These are phyloP conservation scores for Metalampra italica DNA, from an alignment of 2,888 invertebrate genomes.

Conservation along the genomic window DNA sequence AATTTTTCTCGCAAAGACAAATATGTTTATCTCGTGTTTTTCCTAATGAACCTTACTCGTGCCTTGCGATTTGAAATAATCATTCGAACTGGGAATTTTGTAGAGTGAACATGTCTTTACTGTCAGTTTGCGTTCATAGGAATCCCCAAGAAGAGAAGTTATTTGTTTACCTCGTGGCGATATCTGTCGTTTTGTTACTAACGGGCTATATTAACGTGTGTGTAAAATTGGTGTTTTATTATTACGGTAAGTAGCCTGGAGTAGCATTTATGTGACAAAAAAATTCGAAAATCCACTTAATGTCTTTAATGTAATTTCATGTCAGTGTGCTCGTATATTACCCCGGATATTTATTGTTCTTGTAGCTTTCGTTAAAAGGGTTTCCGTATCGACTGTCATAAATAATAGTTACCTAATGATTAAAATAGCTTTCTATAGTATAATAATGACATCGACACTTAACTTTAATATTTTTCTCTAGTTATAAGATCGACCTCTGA, in stretches of 20 bases:
- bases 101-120: conserved; percentile 11
- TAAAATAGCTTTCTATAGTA: no score
- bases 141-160: conserved; percentile 19
- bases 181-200: conserved; percentile 22
- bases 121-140: not conserved
- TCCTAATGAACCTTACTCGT: not conserved
- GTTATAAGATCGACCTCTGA: no score
- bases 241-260: conserved; percentile 39
- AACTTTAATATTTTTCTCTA: no score
- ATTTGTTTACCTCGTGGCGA: conserved; percentile 16
- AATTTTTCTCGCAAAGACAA: no score
- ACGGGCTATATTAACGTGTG: conserved; percentile 41
- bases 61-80: not conserved
- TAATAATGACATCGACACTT: no score
- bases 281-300: no score
- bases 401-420: no score
- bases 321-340: no score
- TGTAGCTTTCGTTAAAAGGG: no score
- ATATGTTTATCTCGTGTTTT: conserved; percentile 11
- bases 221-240: conserved; percentile 45
- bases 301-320: no score
- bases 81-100: not conserved
- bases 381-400: no score
- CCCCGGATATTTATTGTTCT: no score
- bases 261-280: not conserved